Conservation (phyloP, 1,140 invertebrate species). For the Bombus pascuorum region DNA sequence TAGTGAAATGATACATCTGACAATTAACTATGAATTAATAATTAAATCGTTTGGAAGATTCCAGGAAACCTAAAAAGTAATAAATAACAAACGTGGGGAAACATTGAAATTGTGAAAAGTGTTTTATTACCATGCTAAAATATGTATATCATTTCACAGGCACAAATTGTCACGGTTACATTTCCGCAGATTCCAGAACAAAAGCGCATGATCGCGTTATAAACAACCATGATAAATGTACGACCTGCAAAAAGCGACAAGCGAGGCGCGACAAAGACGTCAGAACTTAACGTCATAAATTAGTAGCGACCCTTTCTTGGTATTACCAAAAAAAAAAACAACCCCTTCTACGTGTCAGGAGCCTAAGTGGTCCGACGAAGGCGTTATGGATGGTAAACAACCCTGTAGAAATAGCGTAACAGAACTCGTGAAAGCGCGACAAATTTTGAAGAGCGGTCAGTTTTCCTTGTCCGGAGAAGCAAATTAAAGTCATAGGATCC, state of each 20-base stretch:
- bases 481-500: neutral
- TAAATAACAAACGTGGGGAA: neutral
- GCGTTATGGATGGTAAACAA: slow-evolving; percentile 61
- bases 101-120: neutral
- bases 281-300: slow-evolving; percentile 32
- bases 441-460: slow-evolving; percentile 12
- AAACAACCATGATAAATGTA: neutral
- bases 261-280: neutral
- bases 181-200: neutral
- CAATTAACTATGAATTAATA: neutral
- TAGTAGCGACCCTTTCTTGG: neutral
- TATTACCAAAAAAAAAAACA: slow-evolving; percentile 23
- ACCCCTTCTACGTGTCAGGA: slow-evolving; percentile 34
- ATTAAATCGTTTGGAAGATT: neutral
- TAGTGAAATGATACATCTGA: neutral
- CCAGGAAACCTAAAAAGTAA: neutral
- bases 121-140: neutral
- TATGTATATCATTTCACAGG: neutral
- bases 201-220: neutral
- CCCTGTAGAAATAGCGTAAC: slow-evolving; percentile 16
- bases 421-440: neutral
- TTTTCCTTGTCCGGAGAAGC: no score
- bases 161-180: no score
- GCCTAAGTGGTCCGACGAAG: slow-evolving; percentile 35
- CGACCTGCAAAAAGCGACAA: neutral